Conservation (phyloP, 2,797 vertebrate genomes). For the Poeciliopsis presidionis region DNA sequence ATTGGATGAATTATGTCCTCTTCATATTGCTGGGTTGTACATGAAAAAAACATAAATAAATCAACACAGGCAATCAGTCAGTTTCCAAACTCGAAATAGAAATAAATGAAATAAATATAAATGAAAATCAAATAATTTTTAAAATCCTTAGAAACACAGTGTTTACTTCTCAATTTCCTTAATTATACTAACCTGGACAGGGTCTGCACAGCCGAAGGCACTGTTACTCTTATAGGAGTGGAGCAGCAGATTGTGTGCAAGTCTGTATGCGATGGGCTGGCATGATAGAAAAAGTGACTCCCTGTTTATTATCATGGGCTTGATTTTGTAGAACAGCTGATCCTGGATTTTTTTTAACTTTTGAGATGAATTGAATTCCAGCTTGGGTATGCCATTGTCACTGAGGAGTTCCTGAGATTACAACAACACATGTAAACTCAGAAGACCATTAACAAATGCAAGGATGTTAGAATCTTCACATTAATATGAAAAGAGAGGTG, state of each 20-base stretch:
- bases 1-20: conserved; percentile 85
- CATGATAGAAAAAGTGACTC: conserved; percentile 91
- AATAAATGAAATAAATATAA: neutral
- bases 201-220: conserved; percentile 90
- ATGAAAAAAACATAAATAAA: neutral
- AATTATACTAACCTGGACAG: conserved; percentile 84
- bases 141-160: neutral
- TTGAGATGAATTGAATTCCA: conserved; percentile 76
- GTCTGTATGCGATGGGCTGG: conserved; percentile 78
- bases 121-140: neutral
- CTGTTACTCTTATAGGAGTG: conserved; percentile 88
- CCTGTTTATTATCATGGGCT: conserved; percentile 85
- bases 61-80: neutral
- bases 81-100: conserved; percentile 1
- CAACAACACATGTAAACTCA: conserved; percentile 17
- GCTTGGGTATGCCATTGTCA: conserved; percentile 76
- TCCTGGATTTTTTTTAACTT: conserved; percentile 78
- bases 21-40: conserved; percentile 78
- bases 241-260: conserved; percentile 86
- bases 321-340: conserved; percentile 80
- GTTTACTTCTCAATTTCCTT: neutral
- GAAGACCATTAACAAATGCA: neutral
- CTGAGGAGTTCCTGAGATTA: conserved; percentile 69
- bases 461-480: neutral
- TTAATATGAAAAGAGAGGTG: neutral